phyloP scores from a whole-genome alignment of 2,113 vertebrate genomes.

The Paracanthobrama guichenoti region DNA sequence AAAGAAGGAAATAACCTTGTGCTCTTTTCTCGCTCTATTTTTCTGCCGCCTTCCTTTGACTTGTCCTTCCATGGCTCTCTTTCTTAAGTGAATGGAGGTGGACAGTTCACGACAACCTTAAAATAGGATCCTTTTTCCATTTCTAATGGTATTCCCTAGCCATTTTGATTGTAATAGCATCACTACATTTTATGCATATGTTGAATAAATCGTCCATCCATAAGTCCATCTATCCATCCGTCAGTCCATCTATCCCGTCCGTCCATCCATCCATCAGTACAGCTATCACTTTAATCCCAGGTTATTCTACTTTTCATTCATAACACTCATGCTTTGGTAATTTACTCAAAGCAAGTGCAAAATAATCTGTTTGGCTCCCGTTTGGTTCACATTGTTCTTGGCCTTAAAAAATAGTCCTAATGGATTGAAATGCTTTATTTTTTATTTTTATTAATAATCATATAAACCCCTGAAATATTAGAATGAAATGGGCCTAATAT shows the following conservation, averaged over 20 bases:
- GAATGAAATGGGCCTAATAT: no score
- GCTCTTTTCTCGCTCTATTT: slow-evolving; percentile 13
- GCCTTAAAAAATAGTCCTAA: no score
- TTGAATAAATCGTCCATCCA: background rate
- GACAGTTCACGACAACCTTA: background rate
- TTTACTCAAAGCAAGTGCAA: no score
- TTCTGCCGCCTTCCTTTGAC: background rate
- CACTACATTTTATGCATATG: background rate
- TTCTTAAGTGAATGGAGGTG: background rate
- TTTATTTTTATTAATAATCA: no score
- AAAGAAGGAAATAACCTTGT: slow-evolving; percentile 22
- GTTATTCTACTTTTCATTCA: no score
- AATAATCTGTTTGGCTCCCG: no score
- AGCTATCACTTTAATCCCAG: background rate
- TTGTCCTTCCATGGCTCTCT: background rate
- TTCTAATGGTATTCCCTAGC: background rate
- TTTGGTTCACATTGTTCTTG: no score
- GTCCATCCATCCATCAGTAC: background rate
- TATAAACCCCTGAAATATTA: no score
- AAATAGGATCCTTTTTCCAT: background rate
- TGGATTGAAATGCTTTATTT: no score
- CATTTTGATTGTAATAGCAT: background rate
- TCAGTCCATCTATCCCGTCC: background rate
- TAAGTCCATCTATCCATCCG: background rate
- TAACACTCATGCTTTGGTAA: no score